These are phyloP conservation scores for Drosophila tristis DNA, from an alignment of 1,140 invertebrate species.

Conservation along the genomic window DNA sequence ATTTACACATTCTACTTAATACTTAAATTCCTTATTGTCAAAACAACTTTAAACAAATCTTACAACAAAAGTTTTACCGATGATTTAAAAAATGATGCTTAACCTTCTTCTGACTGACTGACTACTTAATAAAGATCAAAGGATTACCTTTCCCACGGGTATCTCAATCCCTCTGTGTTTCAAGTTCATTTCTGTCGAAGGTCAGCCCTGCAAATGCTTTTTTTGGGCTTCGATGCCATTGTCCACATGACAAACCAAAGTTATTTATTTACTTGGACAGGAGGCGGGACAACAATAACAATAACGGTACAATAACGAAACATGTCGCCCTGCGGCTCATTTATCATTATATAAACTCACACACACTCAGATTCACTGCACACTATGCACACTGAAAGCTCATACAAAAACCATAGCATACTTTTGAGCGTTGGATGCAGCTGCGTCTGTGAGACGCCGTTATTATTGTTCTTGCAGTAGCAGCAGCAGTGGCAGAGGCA, in stretches of 20 bases:
- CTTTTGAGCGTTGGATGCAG: conserved; percentile 52
- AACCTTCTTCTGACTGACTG: too few relatives aligned
- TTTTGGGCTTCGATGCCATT: conserved; percentile 36
- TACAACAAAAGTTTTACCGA: too few relatives aligned
- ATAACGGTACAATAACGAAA: conserved; percentile 19
- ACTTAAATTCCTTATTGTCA: too few relatives aligned
- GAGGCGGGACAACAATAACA: conserved; percentile 18
- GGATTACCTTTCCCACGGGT: not conserved
- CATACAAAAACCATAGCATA: conserved; percentile 43
- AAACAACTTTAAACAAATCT: too few relatives aligned
- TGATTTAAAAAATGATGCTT: too few relatives aligned
- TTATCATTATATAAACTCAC: conserved; percentile 42
- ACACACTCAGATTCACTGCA: not conserved
- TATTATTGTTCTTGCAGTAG: conserved; percentile 57
- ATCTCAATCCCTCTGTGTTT: not conserved
- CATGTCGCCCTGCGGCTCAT: conserved; percentile 28
- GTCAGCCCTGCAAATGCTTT: conserved; percentile 10
- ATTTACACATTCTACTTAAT: too few relatives aligned
- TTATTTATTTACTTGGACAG: conserved; percentile 36
- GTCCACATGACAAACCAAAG: conserved; percentile 50
- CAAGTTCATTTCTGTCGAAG: conserved; percentile 10
- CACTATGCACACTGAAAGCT: not conserved
- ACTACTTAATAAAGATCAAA: too few relatives aligned
- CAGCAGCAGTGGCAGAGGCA: not conserved
- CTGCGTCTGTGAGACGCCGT: conserved; percentile 28